Base-by-base conservation (phyloP, 2,888 invertebrate genomes). In the Mesorhabditis spiculigera region DNA sequence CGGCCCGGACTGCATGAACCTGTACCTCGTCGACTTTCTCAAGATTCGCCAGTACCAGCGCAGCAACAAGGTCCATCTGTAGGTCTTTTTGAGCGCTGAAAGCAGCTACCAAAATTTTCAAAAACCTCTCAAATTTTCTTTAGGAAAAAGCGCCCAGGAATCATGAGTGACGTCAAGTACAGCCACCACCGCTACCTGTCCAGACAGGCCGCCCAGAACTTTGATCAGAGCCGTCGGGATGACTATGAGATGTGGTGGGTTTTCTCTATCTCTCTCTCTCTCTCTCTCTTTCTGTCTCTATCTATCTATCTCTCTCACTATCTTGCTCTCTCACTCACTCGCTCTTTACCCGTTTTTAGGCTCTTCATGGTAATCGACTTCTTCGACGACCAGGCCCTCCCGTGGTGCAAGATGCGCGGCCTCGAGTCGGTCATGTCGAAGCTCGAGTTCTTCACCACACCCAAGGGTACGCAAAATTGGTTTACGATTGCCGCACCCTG, bases 181-280 rank as follows among this genome's bases (percentile, higher is more conserved):
- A 50, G 10, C 10, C 58, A 50, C n/a, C n/a, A 50, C 58, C 8
- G n/a, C 10, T 50, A 13, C n/a, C 58, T 50, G 1, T 50, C 58
- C n/a, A 10, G 58, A 50, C 10, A 10, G 10, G 58, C 58, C 58
- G 58, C 58, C 1, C 58, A 50, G 58, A n/a, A n/a, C 58, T 50
- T 13, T 50, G 58, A 50, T 50, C 58, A 50, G n/a, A 13, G 10
- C n/a, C 58, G 58, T 2, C 58, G 58, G 8, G 58, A 50, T 50
- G 58, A 50, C n/a, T 50, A 50, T n/a, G 58, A 50, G n/a, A 50
- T 50, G 58, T 50, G 58, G 58, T 50, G n/a, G n/a, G 58, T 50
- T 50, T 50, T 50, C 58, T 2, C 28, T 28, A 3, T 28, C 3
- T 28, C 28, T 28, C 28, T 28, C 28, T 28, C 28, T 1, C 28